Percentiles rank a stretch among this genome's conserved stretches.
Evolutionary conservation across 2,797 vertebrate species (phyloP).

Genomic region (Potorous gilbertii): DNA sequence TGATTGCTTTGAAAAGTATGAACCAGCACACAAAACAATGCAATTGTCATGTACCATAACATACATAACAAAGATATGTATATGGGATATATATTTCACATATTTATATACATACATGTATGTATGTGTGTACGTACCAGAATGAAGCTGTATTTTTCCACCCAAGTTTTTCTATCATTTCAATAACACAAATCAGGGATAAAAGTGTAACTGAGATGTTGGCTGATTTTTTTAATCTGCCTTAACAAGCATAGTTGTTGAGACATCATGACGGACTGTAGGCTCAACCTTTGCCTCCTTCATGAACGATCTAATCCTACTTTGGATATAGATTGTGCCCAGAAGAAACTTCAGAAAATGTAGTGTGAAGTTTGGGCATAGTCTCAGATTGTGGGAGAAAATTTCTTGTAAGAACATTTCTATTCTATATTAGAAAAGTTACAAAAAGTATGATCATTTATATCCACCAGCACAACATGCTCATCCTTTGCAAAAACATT

Average conservation of each 20-base stretch:
- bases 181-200: background rate
- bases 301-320: conserved; percentile 10
- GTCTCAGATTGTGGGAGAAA: conserved; percentile 28
- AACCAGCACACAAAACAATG: background rate
- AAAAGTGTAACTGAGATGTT: background rate
- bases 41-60: background rate
- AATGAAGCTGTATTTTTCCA: background rate
- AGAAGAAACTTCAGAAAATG: conserved; percentile 29
- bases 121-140: too few relatives aligned
- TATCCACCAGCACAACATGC: conserved; percentile 3
- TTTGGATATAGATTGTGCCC: background rate
- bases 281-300: background rate
- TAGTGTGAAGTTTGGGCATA: conserved; percentile 17
- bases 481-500: conserved; percentile 6
- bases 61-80: background rate
- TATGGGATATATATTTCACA: background rate
- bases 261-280: background rate
- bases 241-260: background rate
- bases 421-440: background rate
- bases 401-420: background rate
- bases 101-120: background rate
- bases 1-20: background rate
- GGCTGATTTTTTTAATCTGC: conserved; percentile 1
- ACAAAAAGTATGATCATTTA: conserved; percentile 26
- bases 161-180: background rate